These are phyloP conservation scores for Gymnobelideus leadbeateri DNA, from an alignment of 2,113 vertebrate genomes.

Conservation along the genomic window DNA sequence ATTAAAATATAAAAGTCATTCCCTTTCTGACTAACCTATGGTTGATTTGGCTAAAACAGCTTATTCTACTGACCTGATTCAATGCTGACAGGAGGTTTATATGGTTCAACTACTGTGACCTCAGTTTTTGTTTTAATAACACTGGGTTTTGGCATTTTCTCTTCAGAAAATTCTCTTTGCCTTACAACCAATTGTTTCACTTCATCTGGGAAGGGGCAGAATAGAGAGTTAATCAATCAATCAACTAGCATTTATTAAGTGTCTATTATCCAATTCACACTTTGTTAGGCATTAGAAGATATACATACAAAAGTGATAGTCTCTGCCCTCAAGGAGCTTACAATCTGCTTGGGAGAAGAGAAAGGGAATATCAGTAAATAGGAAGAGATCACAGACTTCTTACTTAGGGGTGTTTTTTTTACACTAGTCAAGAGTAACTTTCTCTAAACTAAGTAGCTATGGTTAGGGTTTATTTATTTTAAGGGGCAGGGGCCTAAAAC, in stretches of 20 bases:
- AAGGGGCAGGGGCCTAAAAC: neutral
- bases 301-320: neutral
- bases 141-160: conserved; percentile 60
- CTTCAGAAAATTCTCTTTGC: conserved; percentile 79
- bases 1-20: neutral
- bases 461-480: neutral
- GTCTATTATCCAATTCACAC: fast-evolving
- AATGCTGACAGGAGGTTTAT: neutral
- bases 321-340: neutral
- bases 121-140: conserved; percentile 15
- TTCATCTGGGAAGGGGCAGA: conserved; percentile 71
- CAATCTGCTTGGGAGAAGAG: neutral
- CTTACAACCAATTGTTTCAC: conserved; percentile 79
- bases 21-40: neutral
- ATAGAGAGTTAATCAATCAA: neutral
- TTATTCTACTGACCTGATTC: neutral
- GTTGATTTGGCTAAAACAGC: neutral
- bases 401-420: neutral
- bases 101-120: neutral
- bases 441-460: neutral
- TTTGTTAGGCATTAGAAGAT: neutral
- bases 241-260: neutral
- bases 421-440: neutral
- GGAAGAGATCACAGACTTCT: neutral
- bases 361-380: neutral